Conservation (phyloP, 2,888 invertebrate genomes). For the Tetramorium bicarinatum region DNA sequence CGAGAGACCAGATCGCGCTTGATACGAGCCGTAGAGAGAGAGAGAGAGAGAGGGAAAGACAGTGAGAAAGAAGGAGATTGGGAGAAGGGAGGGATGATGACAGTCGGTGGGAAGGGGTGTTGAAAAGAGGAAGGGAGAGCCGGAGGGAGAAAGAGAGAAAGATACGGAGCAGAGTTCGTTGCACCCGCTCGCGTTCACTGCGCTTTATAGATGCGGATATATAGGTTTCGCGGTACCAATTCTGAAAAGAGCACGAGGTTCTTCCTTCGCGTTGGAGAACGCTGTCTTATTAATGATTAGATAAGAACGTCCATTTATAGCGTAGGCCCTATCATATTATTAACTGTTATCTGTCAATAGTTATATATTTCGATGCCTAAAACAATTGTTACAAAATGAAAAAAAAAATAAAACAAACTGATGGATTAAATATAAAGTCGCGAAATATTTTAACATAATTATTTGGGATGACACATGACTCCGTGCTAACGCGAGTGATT, state of each 20-base stretch:
- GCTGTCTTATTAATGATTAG: slow-evolving; percentile 11
- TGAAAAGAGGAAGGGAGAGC: slow-evolving; percentile 62
- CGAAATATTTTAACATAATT: not conserved
- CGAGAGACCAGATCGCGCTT: slow-evolving; percentile 60
- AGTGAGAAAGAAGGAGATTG: slow-evolving; percentile 48
- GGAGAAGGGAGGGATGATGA: slow-evolving; percentile 49
- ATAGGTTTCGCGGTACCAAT: slow-evolving; percentile 79
- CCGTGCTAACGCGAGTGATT: too few species aligned
- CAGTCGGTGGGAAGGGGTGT: slow-evolving; percentile 22
- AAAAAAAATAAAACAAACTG: not conserved
- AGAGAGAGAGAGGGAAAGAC: slow-evolving; percentile 26
- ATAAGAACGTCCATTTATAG: not conserved
- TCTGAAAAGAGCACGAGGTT: slow-evolving; percentile 69
- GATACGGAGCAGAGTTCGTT: slow-evolving; percentile 79
- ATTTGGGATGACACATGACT: too few species aligned
- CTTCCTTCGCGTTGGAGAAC: slow-evolving; percentile 44
- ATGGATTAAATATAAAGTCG: not conserved
- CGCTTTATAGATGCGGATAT: slow-evolving; percentile 80
- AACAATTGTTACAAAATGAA: not conserved
- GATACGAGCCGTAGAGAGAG: slow-evolving; percentile 62
- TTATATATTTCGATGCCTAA: not conserved
- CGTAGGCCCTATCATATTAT: not conserved
- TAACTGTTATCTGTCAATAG: not conserved
- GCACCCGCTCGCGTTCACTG: slow-evolving; percentile 82
- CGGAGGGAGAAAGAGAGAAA: slow-evolving; percentile 28